Conservation (phyloP, 2,888 invertebrate genomes). For the Lepidochrysops patricia region DNA sequence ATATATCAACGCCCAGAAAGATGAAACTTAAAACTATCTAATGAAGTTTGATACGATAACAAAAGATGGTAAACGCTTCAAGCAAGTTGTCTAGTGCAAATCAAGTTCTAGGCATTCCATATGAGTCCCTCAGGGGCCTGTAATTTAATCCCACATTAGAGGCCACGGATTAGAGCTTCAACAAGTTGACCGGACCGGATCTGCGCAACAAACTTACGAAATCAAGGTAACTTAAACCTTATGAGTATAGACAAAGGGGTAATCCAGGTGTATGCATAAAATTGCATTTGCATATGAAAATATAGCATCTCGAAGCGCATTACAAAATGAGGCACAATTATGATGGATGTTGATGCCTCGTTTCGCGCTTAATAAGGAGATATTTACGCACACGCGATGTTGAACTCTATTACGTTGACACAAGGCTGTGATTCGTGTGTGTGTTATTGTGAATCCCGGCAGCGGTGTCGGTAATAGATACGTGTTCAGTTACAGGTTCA, state of each 20-base stretch:
- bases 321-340: conserved; percentile 71
- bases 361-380: conserved; percentile 63
- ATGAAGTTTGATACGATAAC: too few species aligned
- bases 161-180: conserved; percentile 43
- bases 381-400: conserved; percentile 32
- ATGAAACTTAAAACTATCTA: too few species aligned
- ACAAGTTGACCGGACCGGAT: conserved; percentile 46
- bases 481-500: conserved; percentile 46
- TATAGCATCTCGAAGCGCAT: conserved; percentile 51
- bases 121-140: conserved; percentile 4
- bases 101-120: background rate
- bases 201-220: conserved; percentile 38
- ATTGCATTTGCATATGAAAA: conserved; percentile 50
- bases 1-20: too few species aligned
- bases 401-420: conserved; percentile 26
- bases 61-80: background rate
- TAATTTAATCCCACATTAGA: conserved; percentile 25
- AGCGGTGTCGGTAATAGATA: conserved; percentile 32
- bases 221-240: background rate
- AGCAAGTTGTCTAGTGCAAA: background rate
- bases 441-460: conserved; percentile 36
- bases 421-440: conserved; percentile 18
- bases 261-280: conserved; percentile 27
- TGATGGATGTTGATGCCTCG: conserved; percentile 70
- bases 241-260: conserved; percentile 14